Evolutionary conservation across 2,797 vertebrate genomes (phyloP).

Genomic region (Hapalemur alaotrensis): DNA sequence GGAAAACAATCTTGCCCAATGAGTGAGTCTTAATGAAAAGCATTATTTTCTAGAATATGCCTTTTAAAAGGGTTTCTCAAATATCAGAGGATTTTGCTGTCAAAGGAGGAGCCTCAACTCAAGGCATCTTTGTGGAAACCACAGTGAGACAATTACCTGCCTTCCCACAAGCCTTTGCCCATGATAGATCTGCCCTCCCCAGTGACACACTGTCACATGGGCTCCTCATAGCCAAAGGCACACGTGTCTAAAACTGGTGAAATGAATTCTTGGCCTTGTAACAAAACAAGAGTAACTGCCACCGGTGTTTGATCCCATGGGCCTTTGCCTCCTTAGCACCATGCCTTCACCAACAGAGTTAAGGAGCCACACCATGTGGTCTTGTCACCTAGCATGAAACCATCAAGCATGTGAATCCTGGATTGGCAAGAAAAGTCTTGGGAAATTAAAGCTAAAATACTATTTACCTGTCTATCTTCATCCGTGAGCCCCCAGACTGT

Average conservation of each 20-base stretch:
- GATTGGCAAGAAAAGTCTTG: background rate
- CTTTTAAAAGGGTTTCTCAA: slow-evolving; percentile 1
- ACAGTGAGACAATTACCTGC: background rate
- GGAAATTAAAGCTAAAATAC: background rate
- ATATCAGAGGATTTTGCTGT: background rate
- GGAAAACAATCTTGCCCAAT: background rate
- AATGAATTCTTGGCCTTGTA: background rate
- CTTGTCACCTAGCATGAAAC: background rate
- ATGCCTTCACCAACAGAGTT: background rate
- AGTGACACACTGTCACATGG: background rate
- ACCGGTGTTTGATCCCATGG: background rate
- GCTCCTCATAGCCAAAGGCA: background rate
- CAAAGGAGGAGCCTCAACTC: background rate
- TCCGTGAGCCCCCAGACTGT: background rate
- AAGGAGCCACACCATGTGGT: background rate
- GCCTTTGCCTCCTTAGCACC: background rate
- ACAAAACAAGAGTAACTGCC: background rate
- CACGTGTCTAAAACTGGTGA: background rate
- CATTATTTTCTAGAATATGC: background rate
- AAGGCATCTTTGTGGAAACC: background rate
- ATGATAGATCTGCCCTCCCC: background rate
- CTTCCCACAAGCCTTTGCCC: background rate
- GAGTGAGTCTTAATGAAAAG: background rate
- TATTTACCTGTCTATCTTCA: background rate
- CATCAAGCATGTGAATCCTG: background rate